Percentiles rank a stretch among this genome's conserved stretches.
Evolutionary conservation across 2,113 vertebrate genomes (phyloP).

Genomic region (Puffinus mauretanicus): DNA sequence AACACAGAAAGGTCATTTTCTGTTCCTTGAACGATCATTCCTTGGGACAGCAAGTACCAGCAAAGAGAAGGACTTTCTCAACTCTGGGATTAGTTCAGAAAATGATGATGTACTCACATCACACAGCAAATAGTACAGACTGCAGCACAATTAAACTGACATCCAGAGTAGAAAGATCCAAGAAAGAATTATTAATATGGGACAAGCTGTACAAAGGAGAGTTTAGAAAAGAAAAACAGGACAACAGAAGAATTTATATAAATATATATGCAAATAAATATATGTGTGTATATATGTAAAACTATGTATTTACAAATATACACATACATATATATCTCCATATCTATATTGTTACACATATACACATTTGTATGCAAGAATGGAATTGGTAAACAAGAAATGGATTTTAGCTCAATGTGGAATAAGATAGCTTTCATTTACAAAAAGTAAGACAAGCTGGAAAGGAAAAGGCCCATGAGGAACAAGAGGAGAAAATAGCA

Average conservation of each 20-base stretch:
- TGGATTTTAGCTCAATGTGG: neutral
- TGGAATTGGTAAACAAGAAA: neutral
- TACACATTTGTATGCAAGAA: neutral
- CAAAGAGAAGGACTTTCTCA: neutral
- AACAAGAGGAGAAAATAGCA: neutral
- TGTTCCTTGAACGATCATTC: neutral
- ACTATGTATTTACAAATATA: neutral
- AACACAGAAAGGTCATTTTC: neutral
- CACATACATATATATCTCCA: neutral
- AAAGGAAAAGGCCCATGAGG: neutral
- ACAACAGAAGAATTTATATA: neutral
- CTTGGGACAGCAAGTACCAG: neutral
- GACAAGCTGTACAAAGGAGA: neutral
- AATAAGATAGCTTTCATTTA: neutral
- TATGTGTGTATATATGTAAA: neutral
- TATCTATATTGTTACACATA: neutral
- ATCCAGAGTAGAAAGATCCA: neutral
- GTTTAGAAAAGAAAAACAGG: neutral
- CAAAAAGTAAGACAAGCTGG: neutral
- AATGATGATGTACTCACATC: neutral
- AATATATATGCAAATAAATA: neutral
- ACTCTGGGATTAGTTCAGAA: neutral
- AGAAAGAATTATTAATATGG: neutral
- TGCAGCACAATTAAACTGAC: neutral
- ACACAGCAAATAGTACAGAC: neutral